Percentiles rank a stretch among this genome's conserved stretches.
Evolutionary conservation across 2,113 vertebrate genomes (phyloP).

Genomic region (Mustela nigripes): DNA sequence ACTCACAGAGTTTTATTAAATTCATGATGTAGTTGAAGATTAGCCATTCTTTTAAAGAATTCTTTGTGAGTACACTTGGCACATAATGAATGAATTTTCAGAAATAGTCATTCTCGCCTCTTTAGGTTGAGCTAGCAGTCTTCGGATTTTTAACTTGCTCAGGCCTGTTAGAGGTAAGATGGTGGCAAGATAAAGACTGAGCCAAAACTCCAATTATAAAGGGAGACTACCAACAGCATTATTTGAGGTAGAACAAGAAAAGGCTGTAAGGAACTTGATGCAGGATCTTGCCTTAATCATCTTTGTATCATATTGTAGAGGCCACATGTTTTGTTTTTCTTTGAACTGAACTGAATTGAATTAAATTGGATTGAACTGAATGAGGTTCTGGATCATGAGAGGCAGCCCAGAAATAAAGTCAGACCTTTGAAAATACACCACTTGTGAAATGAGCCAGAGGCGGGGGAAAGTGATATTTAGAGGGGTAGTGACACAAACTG

Average conservation of each 20-base stretch:
- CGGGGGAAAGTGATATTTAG: neutral
- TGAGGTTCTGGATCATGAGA: conserved; percentile 37
- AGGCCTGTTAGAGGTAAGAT: conserved; percentile 10
- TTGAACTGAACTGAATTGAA: conserved; percentile 43
- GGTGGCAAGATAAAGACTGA: neutral
- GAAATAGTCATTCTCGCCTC: neutral
- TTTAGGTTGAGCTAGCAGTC: neutral
- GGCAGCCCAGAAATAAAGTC: conserved; percentile 26
- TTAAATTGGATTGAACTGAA: conserved; percentile 56
- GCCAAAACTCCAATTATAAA: conserved; percentile 32
- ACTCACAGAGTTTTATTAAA: conserved; percentile 77
- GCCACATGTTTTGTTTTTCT: conserved; percentile 55
- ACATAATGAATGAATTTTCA: conserved; percentile 61
- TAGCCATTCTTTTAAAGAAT: conserved; percentile 71
- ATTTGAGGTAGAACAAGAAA: neutral
- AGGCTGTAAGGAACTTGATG: neutral
- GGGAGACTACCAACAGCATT: neutral
- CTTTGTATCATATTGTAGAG: neutral
- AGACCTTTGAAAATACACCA: conserved; percentile 27
- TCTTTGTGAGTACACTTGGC: conserved; percentile 56
- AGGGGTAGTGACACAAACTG: neutral
- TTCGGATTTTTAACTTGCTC: neutral
- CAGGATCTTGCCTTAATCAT: conserved; percentile 10
- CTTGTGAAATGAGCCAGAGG: neutral
- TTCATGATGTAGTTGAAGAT: conserved; percentile 62